These are phyloP conservation scores for Neoitamus cyanurus DNA, from an alignment of 2,888 invertebrate genomes.

Conservation along the genomic window DNA sequence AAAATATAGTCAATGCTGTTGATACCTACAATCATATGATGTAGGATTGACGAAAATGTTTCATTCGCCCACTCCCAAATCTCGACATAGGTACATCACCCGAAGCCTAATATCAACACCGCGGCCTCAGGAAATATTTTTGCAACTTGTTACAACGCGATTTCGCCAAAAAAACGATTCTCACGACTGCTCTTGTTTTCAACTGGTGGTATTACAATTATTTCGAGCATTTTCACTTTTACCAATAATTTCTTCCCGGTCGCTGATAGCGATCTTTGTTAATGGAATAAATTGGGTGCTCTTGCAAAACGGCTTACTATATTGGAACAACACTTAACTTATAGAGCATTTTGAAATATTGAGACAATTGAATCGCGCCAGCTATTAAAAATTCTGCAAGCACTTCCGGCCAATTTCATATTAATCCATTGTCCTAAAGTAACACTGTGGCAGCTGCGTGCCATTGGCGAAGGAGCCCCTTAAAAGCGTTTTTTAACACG, in stretches of 20 bases:
- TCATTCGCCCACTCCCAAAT: neutral
- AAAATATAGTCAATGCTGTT: neutral
- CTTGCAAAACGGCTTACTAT: neutral
- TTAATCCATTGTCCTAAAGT: neutral
- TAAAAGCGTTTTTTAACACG: neutral
- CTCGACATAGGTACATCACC: neutral
- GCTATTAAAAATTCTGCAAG: constrained; percentile 12
- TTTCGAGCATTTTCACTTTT: neutral
- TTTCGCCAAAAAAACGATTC: neutral
- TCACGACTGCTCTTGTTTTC: neutral
- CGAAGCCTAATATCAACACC: neutral
- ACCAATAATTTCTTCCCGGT: neutral
- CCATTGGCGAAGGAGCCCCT: neutral
- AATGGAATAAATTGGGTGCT: neutral
- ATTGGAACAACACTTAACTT: neutral
- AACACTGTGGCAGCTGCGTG: neutral
- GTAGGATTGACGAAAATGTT: neutral
- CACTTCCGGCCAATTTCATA: constrained; percentile 27
- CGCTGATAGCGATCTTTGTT: neutral
- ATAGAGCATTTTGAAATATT: neutral
- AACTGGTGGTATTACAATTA: neutral
- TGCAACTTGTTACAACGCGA: neutral
- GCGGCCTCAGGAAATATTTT: neutral
- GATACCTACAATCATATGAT: neutral
- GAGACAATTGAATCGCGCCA: neutral